phyloP scores from a whole-genome alignment of 2,113 vertebrate species.

The Setophaga kirtlandii region DNA sequence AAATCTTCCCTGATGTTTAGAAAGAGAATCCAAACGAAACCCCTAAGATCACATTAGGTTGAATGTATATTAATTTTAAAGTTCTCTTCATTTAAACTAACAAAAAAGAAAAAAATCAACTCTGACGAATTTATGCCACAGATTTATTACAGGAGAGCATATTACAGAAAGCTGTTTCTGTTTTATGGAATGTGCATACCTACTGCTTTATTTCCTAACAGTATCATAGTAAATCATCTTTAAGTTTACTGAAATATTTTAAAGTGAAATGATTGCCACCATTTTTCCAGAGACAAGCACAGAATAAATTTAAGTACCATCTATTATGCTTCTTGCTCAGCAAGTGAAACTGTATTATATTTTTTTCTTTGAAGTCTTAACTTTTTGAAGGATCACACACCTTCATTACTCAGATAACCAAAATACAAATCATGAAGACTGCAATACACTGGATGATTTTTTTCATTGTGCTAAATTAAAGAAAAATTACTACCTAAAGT shows the following conservation, averaged over 20 bases:
- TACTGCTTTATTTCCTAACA: slow-evolving; percentile 24
- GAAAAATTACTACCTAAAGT: not conserved
- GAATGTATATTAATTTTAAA: not conserved
- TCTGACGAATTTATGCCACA: not conserved
- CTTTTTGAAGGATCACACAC: not conserved
- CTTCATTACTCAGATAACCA: not conserved
- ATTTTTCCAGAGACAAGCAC: not conserved
- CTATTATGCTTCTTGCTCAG: slow-evolving; percentile 1
- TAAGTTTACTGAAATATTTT: slow-evolving; percentile 19
- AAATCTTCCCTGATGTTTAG: slow-evolving; percentile 42
- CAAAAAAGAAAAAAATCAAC: not conserved
- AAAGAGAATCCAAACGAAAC: slow-evolving; percentile 44
- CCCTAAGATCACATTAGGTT: not conserved
- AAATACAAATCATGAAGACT: not conserved
- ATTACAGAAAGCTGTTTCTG: not conserved
- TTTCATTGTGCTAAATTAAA: not conserved
- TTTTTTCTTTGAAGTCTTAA: slow-evolving; percentile 12
- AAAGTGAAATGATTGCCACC: not conserved
- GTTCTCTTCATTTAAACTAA: not conserved
- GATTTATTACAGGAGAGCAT: slow-evolving; percentile 10
- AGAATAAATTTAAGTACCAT: not conserved
- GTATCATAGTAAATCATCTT: not conserved
- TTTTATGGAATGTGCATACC: not conserved
- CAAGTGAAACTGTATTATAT: not conserved
- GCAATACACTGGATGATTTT: not conserved